Evolutionary conservation across 1,140 invertebrate genomes (phyloP).

Genomic region (Drosophila rufa): DNA sequence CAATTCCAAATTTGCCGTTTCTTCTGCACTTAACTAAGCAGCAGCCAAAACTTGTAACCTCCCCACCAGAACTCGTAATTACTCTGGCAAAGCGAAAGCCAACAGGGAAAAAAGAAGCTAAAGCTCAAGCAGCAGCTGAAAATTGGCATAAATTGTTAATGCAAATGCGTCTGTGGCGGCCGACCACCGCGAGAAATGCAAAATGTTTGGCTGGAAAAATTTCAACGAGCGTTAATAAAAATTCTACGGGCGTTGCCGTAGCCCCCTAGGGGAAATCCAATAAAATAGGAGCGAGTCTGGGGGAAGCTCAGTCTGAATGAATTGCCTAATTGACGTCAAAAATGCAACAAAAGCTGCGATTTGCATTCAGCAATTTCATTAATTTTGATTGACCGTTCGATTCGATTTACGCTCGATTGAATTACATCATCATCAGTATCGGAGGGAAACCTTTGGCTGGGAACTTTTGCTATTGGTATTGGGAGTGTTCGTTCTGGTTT

Average conservation of each 20-base stretch:
- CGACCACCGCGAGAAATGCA: conserved; percentile 14
- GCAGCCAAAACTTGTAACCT: conserved; percentile 44
- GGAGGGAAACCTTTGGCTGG: conserved; percentile 3
- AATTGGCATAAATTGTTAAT: conserved; percentile 65
- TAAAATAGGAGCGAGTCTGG: neutral
- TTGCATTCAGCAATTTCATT: conserved; percentile 57
- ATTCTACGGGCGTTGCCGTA: conserved; percentile 29
- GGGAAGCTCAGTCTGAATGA: conserved; percentile 15
- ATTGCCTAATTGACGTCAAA: conserved; percentile 60
- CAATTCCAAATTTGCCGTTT: conserved; percentile 68
- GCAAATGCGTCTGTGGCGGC: conserved; percentile 49
- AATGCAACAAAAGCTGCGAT: conserved; percentile 54
- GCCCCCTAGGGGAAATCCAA: conserved; percentile 18
- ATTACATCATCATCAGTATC: conserved; percentile 11
- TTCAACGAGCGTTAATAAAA: conserved; percentile 28
- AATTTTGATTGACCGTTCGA: conserved; percentile 50
- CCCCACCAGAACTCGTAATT: conserved; percentile 56
- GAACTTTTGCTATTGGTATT: conserved; percentile 2
- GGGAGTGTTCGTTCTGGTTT: conserved; percentile 41
- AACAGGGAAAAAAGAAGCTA: conserved; percentile 23
- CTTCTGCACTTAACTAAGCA: conserved; percentile 46
- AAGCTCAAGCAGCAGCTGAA: conserved; percentile 5
- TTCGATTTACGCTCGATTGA: conserved; percentile 43
- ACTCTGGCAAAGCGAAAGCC: conserved; percentile 28
- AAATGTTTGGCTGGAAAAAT: conserved; percentile 31